Evolutionary conservation across 2,888 invertebrate genomes (phyloP).

Genomic region (Sphecodes monilicornis): DNA sequence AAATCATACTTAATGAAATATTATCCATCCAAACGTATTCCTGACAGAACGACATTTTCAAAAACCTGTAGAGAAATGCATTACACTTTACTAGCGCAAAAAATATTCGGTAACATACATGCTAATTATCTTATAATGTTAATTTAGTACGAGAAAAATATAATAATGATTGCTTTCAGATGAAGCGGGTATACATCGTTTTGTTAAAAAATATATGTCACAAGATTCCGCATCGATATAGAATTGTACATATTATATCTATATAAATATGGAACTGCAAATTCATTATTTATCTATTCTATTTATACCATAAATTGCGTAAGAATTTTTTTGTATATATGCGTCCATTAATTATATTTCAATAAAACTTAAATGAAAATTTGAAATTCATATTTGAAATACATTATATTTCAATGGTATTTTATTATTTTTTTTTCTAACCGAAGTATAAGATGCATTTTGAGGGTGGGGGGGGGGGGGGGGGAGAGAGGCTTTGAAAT

Average conservation of each 20-base stretch:
- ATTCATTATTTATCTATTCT: conserved; percentile 19
- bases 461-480: too few species aligned
- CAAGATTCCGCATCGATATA: conserved; percentile 24
- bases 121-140: conserved; percentile 5
- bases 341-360: conserved; percentile 10
- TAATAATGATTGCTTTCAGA: conserved; percentile 85
- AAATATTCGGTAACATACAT: conserved; percentile 73
- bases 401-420: neutral
- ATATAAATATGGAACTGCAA: conserved; percentile 13
- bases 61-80: conserved; percentile 77
- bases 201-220: conserved; percentile 83
- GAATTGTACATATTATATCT: conserved; percentile 29
- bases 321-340: neutral
- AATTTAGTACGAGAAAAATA: neutral
- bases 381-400: neutral
- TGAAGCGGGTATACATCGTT: conserved; percentile 87
- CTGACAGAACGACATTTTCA: conserved; percentile 76
- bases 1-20: conserved; percentile 77
- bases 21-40: conserved; percentile 76
- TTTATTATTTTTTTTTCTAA: neutral
- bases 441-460: too few species aligned
- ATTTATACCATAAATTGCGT: conserved; percentile 3
- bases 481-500: neutral
- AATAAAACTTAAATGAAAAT: neutral
- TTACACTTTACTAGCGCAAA: conserved; percentile 68